phyloP scores from a whole-genome alignment of 2,797 vertebrate genomes.

The Notolabrus celidotus region DNA sequence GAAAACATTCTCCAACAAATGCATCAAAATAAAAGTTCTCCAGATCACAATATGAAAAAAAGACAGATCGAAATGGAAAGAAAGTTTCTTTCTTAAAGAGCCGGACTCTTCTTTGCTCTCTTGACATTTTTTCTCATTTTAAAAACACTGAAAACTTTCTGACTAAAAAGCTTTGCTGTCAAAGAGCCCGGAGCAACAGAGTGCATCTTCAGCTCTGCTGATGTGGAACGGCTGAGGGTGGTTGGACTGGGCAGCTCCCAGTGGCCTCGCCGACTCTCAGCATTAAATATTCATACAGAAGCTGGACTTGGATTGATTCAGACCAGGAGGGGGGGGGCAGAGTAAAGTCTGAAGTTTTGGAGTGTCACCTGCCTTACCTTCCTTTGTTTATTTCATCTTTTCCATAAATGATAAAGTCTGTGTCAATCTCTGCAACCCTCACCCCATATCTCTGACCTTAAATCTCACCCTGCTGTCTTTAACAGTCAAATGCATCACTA shows the following conservation, averaged over 20 bases:
- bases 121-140: neutral
- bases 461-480: no score
- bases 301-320: neutral
- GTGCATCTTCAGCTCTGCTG: neutral
- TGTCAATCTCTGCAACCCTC: no score
- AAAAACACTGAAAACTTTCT: neutral
- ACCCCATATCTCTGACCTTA: no score
- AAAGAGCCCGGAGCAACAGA: neutral
- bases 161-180: neutral
- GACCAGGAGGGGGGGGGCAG: neutral
- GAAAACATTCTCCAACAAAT: no score
- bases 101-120: neutral
- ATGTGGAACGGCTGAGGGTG: slow-evolving; percentile 22
- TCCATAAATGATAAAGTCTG: no score
- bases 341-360: neutral
- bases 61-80: no score
- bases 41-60: no score
- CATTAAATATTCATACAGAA: slow-evolving; percentile 1
- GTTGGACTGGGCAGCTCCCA: slow-evolving; percentile 11
- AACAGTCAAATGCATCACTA: no score
- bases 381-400: no score
- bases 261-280: slow-evolving; percentile 3
- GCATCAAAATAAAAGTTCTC: no score
- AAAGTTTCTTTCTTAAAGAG: no score
- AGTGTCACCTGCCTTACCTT: no score